These are phyloP conservation scores for Lamprotornis superbus DNA, from an alignment of 2,113 vertebrate species.

Conservation along the genomic window DNA sequence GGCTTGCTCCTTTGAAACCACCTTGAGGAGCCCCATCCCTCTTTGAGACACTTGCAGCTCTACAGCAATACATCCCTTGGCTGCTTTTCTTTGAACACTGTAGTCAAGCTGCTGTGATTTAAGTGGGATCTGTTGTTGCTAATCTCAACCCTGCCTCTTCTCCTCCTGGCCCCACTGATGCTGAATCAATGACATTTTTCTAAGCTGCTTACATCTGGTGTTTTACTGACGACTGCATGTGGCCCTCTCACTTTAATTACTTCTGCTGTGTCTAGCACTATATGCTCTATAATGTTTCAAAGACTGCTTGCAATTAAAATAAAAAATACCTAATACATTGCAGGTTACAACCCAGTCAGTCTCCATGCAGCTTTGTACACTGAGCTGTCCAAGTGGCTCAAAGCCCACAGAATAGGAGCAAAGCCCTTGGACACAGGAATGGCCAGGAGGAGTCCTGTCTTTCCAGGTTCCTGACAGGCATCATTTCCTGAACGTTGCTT, in stretches of 20 bases:
- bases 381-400: constrained; percentile 32
- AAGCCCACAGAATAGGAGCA: background rate
- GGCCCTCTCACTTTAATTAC: constrained; percentile 73
- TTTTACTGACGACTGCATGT: constrained; percentile 64
- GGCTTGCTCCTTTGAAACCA: background rate
- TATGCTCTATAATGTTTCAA: constrained; percentile 69
- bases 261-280: constrained; percentile 71
- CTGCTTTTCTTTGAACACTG: background rate
- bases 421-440: background rate
- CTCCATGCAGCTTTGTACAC: background rate
- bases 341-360: constrained; percentile 59
- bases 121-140: background rate
- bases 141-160: background rate
- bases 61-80: background rate
- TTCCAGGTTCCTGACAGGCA: background rate
- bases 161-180: background rate
- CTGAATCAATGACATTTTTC: constrained; percentile 69
- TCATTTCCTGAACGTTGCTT: background rate
- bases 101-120: background rate
- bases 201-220: constrained; percentile 65
- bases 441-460: background rate
- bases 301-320: constrained; percentile 73
- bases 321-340: constrained; percentile 69
- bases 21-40: background rate
- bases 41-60: background rate